Base-by-base conservation (phyloP, 2,888 invertebrate species). In the Acanthococcus lagerstroemiae region DNA sequence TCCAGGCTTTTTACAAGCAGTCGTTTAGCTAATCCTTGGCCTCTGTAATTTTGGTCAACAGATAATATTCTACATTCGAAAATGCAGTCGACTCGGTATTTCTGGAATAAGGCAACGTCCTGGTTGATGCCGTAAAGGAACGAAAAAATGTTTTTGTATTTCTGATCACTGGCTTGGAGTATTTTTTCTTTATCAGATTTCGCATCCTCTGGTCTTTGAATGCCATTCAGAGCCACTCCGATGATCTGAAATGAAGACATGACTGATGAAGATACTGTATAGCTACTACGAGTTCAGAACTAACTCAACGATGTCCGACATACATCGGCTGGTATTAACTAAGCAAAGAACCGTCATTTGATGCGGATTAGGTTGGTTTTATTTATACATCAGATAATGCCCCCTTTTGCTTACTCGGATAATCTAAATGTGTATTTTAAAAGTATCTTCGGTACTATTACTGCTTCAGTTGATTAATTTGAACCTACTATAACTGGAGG, bases 51-150 rank as follows among this genome's bases (percentile, higher is more conserved):
- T 66, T 82, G 80, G 68, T 87, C 85, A 22, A 90, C 89, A 7
- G 88, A 88, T 45, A 90, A 81, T 71, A 90, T 90, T 68, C 90
- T 81, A 71, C 88, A 83, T 77, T 90, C 90, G 73, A 90, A 84
- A 55, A 89, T 81, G 71, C 83, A 81, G 21, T 86, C 84, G 54
- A 87, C 84, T 69, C 81, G 74, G 75, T 84, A 87, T 70, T 79
- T 79, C 12, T 75, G 77, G 74, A 89, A 90, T 21, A 90, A 77
- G 75, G 88, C 83, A 67, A 85, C 74, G 70, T 83, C 82, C 58
- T 83, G 80, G 75, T 86, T 88, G 56, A 85, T 81, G 52, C 81
- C 81, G 77, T 88, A 86, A 21, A 90, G 79, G 69, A 90, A 81
- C 57, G 84, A 84, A 74, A 90, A 89, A 71, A 90, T 89, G 75